Evolutionary conservation across 2,888 invertebrate species (phyloP), one percentile per base, ranked within the genome.

Genomic region (Orgyia antiqua): DNA sequence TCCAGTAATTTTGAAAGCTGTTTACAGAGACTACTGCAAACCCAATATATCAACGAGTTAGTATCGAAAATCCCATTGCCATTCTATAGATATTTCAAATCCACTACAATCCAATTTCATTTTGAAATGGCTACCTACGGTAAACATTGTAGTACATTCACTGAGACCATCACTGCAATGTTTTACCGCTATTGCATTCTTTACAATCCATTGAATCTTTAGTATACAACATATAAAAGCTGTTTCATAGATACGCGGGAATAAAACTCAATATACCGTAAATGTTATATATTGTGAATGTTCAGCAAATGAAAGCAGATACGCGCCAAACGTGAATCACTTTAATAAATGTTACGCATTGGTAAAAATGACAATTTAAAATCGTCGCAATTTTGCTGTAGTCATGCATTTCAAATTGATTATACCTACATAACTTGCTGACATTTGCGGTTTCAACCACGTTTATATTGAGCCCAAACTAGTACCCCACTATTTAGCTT

Each of bases 121-220:
- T 57, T 51, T 20, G 33, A 25, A 47, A 55, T 46, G 39, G 34
- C 29, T 27, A n/a, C n/a, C n/a, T n/a, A 29, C 43, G 38, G 41
- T 61, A 63, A 62, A 68, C 61, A 64, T 52, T 54, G 55, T 37
- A 33, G 30, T 39, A 52, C 51, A 50, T 57, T 50, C 47, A 45
- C 47, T 49, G 45, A 58, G 63, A 57, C 53, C 44, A 58, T 62
- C 50, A 49, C 53, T 39, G 29, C 41, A 51, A 54, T 62, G 53
- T 63, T 71, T 66, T 65, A 73, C 61, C 55, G 65, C 58, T 55
- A 60, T 58, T 64, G 68, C 70, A 68, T 68, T 69, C 58, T 73
- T 69, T 68, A 68, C 76, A 65, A 75, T 50, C 68, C 76, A 76
- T 76, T 75, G 73, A 73, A 58, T 66, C 63, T 64, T 68, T 64